These are phyloP conservation scores for Mormyrus hasselquistii DNA, from an alignment of 2,797 vertebrate species.

Conservation along the genomic window DNA sequence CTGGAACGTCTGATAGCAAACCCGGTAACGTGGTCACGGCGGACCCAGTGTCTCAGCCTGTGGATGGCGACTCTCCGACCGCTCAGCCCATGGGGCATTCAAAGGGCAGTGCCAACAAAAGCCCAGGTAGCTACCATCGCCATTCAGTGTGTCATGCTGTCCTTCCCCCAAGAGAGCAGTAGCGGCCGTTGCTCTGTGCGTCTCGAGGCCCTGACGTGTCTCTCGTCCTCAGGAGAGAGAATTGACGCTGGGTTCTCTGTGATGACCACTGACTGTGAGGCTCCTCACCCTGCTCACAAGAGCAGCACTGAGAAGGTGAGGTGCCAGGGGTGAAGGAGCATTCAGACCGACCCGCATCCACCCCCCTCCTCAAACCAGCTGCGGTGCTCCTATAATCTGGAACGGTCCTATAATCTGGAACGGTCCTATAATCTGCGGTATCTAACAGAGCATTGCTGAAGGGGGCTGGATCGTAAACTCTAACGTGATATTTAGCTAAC, in stretches of 20 bases:
- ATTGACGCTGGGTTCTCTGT: constrained; percentile 61
- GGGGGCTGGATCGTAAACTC: neutral
- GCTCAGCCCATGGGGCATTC: constrained; percentile 43
- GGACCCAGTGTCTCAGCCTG: constrained; percentile 17
- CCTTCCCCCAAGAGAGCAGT: neutral
- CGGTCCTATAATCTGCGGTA: neutral
- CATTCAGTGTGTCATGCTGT: neutral
- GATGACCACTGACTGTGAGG: constrained; percentile 57
- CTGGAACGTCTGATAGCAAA: constrained; percentile 36
- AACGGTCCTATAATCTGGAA: neutral
- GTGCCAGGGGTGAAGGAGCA: constrained; percentile 4
- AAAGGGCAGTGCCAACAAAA: constrained; percentile 55
- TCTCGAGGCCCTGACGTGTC: constrained; percentile 31
- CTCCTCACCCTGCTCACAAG: constrained; percentile 50
- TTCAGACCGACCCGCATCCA: neutral
- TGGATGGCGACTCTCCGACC: constrained; percentile 34
- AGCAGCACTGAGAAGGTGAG: constrained; percentile 68
- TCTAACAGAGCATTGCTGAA: neutral
- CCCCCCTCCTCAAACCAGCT: neutral
- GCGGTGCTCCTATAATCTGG: neutral
- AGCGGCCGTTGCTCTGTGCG: neutral
- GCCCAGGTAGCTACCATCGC: constrained; percentile 46
- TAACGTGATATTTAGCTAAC: neutral
- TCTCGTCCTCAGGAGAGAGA: constrained; percentile 52
- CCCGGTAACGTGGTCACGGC: constrained; percentile 22